Evolutionary conservation across 2,797 vertebrate genomes (phyloP).

Genomic region (Poeciliopsis turneri): DNA sequence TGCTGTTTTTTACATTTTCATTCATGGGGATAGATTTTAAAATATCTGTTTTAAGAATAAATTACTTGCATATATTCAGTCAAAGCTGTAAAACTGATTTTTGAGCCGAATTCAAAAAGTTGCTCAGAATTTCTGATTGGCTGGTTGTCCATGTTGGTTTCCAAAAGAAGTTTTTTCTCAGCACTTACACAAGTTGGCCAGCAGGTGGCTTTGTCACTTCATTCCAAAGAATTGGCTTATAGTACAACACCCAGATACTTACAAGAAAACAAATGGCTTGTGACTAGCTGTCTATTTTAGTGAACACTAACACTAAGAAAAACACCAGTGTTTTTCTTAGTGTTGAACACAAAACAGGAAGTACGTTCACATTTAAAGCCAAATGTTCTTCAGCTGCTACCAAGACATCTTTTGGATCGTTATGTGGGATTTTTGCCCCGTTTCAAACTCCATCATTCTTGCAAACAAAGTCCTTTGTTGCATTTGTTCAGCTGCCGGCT

Average conservation of each 20-base stretch:
- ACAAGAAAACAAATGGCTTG: not conserved
- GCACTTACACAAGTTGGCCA: not conserved
- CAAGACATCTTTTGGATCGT: not conserved
- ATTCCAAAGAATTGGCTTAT: not conserved
- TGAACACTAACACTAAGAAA: no score
- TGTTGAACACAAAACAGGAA: not conserved
- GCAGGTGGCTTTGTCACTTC: not conserved
- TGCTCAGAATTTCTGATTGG: not conserved
- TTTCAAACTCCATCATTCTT: constrained; percentile 8
- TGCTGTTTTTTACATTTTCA: not conserved
- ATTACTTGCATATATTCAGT: not conserved
- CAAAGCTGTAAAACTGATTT: not conserved
- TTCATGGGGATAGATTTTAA: not conserved
- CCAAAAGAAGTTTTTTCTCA: not conserved
- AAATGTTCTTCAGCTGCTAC: constrained; percentile 17
- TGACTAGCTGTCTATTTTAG: not conserved
- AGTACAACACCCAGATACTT: not conserved
- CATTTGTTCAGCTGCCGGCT: constrained; percentile 26
- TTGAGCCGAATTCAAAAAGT: not conserved
- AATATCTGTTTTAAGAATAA: not conserved
- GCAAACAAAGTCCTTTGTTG: constrained; percentile 9
- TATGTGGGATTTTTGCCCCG: constrained; percentile 14
- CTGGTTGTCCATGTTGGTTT: not conserved
- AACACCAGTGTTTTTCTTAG: not conserved
- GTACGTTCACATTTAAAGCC: not conserved